Evolutionary conservation across 2,113 vertebrate genomes (phyloP), one percentile per base, ranked within the genome.

Genomic region (Leptocoma aspasia): DNA sequence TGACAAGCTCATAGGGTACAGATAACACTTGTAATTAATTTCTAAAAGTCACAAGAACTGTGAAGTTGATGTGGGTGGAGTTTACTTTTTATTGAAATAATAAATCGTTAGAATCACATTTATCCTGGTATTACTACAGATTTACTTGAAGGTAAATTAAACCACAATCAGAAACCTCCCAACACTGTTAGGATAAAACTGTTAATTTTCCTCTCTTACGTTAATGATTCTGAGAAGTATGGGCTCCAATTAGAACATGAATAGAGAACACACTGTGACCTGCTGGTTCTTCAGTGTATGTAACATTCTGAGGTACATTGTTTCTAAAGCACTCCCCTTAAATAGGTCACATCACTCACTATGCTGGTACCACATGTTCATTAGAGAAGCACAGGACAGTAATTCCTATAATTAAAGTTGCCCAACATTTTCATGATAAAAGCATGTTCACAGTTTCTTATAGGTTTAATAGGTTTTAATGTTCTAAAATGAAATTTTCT

Each of bases 11-110:
- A 52, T 65, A 64, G 57, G 82, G 95, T 89, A 96, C 79, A 90
- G 95, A 83, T 90, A 92, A 93, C 86, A 95, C 95, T 93, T 78
- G 95, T 96, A 97, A 97, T 97, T 97, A 97, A 96, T 95, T 97
- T 93, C 94, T 93, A 96, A 92, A 97, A 96, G 96, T 96, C 96
- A 95, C 80, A 96, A 87, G 96, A 95, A 96, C 90, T 94, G 88
- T 96, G 47, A 94, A 94, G 88, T 95, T 96, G 86, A 45, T 75
- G 53, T 86, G 77, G 69, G 69, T 86, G 83, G 82, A 84, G 72
- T 92, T 90, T 81, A 71, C 47, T 92, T 88, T 78, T 86, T 81
- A 73, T 24, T 81, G 85, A 68, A 86, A 84, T 81, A 73, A 75
- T 76, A 41, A 93, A 84, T 63, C 59, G 64, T 44, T 61, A 64